Conservation (phyloP, 2,888 invertebrate species). For the Diplazon laetatorius region DNA sequence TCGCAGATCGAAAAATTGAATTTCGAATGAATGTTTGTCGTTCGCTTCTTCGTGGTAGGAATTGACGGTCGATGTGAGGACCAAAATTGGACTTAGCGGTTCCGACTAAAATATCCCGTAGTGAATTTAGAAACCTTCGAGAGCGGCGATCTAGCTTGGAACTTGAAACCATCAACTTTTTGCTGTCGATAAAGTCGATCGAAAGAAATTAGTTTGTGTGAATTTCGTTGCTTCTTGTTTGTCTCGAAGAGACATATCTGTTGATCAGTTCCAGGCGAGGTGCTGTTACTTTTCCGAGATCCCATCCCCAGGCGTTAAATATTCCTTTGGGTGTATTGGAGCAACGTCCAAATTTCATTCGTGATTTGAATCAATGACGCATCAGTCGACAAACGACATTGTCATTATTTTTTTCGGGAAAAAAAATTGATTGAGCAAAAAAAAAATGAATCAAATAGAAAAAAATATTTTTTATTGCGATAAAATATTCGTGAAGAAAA, state of each 20-base stretch:
- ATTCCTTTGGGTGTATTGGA: slow-evolving; percentile 31
- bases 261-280: slow-evolving; percentile 36
- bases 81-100: slow-evolving; percentile 70
- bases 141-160: slow-evolving; percentile 53
- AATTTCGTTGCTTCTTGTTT: neutral
- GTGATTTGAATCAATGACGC: too few relatives aligned
- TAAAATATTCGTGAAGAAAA: neutral
- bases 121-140: slow-evolving; percentile 60
- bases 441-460: neutral
- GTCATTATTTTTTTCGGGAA: neutral
- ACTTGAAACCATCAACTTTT: slow-evolving; percentile 16
- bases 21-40: slow-evolving; percentile 77
- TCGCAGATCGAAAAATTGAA: slow-evolving; percentile 43
- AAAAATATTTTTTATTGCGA: too few relatives aligned
- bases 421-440: neutral
- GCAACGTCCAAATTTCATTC: slow-evolving; percentile 14
- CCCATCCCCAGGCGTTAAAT: slow-evolving; percentile 46
- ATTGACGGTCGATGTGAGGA: slow-evolving; percentile 71
- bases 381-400: too few relatives aligned
- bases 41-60: slow-evolving; percentile 78
- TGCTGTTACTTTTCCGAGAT: slow-evolving; percentile 25
- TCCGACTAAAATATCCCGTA: slow-evolving; percentile 62
- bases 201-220: neutral
- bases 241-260: too few relatives aligned
- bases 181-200: neutral